Percentiles rank a stretch among this genome's conserved stretches.
Conservation (phyloP, 2,113 vertebrate genomes). For the Gymnorhina tibicen region DNA sequence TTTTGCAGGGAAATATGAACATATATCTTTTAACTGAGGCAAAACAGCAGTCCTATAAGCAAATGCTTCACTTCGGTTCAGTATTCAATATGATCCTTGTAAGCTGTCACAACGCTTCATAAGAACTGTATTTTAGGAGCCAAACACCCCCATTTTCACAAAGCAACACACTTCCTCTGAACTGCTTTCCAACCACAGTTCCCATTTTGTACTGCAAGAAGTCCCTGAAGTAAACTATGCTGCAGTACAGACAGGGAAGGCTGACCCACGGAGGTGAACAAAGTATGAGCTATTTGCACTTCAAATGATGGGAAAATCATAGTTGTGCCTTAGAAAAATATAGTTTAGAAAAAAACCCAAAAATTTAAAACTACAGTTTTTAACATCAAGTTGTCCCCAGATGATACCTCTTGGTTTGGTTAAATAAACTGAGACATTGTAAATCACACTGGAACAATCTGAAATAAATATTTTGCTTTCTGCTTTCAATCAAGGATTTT, state of each 20-base stretch:
- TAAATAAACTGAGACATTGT: neutral
- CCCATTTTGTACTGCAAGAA: neutral
- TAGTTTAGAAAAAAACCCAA: neutral
- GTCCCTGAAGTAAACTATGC: neutral
- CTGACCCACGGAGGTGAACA: neutral
- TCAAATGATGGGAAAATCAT: neutral
- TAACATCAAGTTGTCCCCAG: neutral
- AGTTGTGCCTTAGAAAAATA: neutral
- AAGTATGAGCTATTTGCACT: neutral
- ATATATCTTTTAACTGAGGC: neutral
- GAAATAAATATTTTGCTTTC: neutral
- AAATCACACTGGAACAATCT: neutral
- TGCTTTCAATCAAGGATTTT: neutral
- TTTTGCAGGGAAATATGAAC: neutral
- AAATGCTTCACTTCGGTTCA: neutral
- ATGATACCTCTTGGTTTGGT: neutral
- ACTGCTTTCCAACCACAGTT: neutral
- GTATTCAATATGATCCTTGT: neutral
- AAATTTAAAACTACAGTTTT: neutral
- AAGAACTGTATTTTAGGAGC: neutral
- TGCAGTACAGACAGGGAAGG: neutral
- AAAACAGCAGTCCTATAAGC: neutral
- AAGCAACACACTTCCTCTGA: neutral
- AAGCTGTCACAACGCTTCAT: neutral
- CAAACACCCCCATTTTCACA: neutral